Percentiles rank a stretch among this genome's conserved stretches.
Conservation (phyloP, 2,888 invertebrate genomes). For the Drosophila affinis region DNA sequence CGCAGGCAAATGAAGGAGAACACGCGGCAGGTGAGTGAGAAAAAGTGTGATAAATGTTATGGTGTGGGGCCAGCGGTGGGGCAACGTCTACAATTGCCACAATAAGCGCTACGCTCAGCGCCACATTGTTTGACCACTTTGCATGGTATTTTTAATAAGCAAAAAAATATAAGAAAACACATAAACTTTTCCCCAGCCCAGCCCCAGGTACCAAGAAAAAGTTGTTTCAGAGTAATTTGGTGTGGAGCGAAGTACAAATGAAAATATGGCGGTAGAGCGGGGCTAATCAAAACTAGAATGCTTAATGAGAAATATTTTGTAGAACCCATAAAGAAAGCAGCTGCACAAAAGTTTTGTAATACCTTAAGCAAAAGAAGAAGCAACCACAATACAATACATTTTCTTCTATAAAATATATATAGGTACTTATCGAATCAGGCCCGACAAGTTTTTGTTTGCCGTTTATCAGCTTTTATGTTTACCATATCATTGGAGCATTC, state of each 20-base stretch:
- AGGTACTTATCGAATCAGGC: not conserved
- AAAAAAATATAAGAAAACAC: conserved; percentile 43
- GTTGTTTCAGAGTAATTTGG: conserved; percentile 41
- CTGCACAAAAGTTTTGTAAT: conserved; percentile 55
- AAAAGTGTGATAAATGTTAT: not conserved
- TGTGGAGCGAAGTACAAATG: conserved; percentile 25
- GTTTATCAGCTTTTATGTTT: not conserved
- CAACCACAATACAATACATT: not conserved
- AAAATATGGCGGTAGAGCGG: conserved; percentile 29
- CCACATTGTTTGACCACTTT: conserved; percentile 33
- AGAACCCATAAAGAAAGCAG: conserved; percentile 27
- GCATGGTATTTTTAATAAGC: conserved; percentile 71
- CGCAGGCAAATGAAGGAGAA: conserved; percentile 92
- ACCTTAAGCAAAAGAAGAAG: conserved; percentile 11
- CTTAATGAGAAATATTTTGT: conserved; percentile 58
- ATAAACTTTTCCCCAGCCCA: conserved; percentile 57
- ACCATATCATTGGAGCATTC: not conserved
- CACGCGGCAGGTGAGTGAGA: conserved; percentile 86
- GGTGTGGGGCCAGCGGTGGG: not conserved
- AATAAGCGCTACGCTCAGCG: conserved; percentile 3
- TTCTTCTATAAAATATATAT: not conserved
- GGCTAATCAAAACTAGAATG: conserved; percentile 67
- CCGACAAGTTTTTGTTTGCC: not conserved
- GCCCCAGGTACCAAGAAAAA: conserved; percentile 52
- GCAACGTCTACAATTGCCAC: conserved; percentile 1